These are phyloP conservation scores for Hypena proboscidalis DNA, from an alignment of 2,888 invertebrate species.

Conservation along the genomic window DNA sequence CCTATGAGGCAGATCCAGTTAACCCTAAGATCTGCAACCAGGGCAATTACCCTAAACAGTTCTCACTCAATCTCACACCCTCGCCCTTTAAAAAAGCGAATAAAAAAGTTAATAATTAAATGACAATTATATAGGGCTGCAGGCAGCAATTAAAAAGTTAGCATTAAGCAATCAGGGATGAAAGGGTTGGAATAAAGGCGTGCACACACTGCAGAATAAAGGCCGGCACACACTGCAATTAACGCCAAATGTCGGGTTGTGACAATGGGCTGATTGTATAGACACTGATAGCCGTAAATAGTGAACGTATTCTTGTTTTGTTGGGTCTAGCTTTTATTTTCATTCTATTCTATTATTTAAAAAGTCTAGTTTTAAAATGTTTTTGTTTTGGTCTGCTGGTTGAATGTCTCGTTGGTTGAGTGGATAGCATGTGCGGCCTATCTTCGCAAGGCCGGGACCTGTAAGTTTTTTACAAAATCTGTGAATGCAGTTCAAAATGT, in stretches of 20 bases:
- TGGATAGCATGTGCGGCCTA: too few relatives aligned
- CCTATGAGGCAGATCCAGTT: too few relatives aligned
- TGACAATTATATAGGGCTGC: conserved; percentile 44
- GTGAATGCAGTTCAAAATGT: too few relatives aligned
- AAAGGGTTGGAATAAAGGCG: conserved; percentile 59
- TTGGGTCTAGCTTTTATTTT: too few relatives aligned
- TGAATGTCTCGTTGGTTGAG: too few relatives aligned
- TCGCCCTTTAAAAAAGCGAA: conserved; percentile 8
- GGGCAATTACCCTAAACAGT: not conserved
- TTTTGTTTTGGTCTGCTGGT: too few relatives aligned
- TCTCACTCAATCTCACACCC: conserved; percentile 5
- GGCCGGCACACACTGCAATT: conserved; percentile 70
- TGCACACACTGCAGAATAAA: conserved; percentile 66
- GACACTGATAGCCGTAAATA: not conserved
- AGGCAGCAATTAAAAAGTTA: conserved; percentile 49
- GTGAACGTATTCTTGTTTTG: too few relatives aligned
- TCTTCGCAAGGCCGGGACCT: too few relatives aligned
- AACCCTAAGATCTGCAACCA: too few relatives aligned
- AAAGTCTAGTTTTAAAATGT: too few relatives aligned
- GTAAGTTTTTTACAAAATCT: too few relatives aligned
- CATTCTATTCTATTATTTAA: too few relatives aligned
- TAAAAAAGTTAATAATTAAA: conserved; percentile 38
- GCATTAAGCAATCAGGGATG: conserved; percentile 68
- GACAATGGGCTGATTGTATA: conserved; percentile 4
- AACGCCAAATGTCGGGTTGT: conserved; percentile 66